Evolutionary conservation across 1,140 invertebrate genomes (phyloP).

Genomic region (Andrena cerasifolii): DNA sequence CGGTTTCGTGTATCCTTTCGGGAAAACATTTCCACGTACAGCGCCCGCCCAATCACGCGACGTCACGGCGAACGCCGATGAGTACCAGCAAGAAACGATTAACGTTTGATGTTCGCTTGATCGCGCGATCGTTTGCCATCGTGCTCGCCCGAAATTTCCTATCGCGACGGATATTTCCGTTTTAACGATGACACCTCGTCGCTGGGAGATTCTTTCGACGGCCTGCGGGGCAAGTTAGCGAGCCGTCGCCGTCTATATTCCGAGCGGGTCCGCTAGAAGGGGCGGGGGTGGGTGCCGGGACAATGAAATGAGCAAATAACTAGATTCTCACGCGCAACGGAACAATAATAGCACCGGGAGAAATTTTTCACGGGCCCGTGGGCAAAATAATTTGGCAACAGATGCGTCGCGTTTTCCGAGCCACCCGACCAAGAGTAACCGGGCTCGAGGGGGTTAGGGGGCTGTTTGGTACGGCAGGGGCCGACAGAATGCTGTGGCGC

Average conservation of each 20-base stretch:
- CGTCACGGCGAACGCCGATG: not conserved
- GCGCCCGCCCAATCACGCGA: not conserved
- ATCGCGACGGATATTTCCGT: not conserved
- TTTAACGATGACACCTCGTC: not conserved
- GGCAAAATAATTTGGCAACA: conserved; percentile 83
- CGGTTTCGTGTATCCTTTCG: not conserved
- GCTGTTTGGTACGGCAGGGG: conserved; percentile 47
- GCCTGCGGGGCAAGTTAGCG: conserved; percentile 40
- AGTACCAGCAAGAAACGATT: not conserved
- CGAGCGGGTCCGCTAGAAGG: conserved; percentile 39
- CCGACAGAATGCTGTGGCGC: conserved; percentile 53
- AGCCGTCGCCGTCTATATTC: conserved; percentile 57
- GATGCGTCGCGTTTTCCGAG: conserved; percentile 80
- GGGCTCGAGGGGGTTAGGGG: conserved; percentile 63
- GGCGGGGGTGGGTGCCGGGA: too few species aligned
- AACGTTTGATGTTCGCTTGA: conserved; percentile 11
- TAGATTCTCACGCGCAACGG: conserved; percentile 78
- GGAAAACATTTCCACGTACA: not conserved
- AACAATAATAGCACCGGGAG: conserved; percentile 79
- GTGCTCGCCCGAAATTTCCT: not conserved
- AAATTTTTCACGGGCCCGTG: conserved; percentile 82
- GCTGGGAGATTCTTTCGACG: conserved; percentile 1
- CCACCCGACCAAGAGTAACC: conserved; percentile 80
- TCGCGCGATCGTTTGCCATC: not conserved
- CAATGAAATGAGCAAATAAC: conserved; percentile 79